phyloP scores from a whole-genome alignment of 2,113 vertebrate genomes.

The Tupaia chinensis region DNA sequence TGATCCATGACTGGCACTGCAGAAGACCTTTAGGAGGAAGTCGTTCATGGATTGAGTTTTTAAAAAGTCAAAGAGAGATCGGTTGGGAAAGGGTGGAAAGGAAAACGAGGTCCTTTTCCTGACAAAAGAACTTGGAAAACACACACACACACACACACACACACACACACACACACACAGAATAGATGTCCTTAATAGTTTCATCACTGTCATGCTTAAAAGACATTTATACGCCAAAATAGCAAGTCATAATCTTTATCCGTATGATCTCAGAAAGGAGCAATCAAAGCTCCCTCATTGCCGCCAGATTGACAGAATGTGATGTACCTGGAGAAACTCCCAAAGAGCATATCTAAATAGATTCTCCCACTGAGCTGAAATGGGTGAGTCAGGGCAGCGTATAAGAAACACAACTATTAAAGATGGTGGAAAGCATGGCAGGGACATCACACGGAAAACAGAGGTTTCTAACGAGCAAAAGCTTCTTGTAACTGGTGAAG shows the following conservation, averaged over 20 bases:
- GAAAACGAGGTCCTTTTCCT: not conserved
- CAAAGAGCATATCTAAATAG: not conserved
- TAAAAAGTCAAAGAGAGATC: not conserved
- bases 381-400: not conserved
- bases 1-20: not conserved
- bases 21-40: not conserved
- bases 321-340: not conserved
- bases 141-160: too few species aligned
- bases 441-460: not conserved
- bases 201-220: not conserved
- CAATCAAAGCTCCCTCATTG: not conserved
- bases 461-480: not conserved
- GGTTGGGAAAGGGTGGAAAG: not conserved
- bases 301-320: not conserved
- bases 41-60: not conserved
- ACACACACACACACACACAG: not conserved
- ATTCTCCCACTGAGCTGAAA: not conserved
- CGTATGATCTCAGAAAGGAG: not conserved
- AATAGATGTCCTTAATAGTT: not conserved
- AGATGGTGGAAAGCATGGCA: not conserved
- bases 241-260: not conserved
- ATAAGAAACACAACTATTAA: not conserved
- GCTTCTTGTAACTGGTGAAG: not conserved
- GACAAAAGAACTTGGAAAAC: not conserved
- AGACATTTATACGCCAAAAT: not conserved